phyloP scores from a whole-genome alignment of 2,113 vertebrate genomes.

The Morone chrysops region DNA sequence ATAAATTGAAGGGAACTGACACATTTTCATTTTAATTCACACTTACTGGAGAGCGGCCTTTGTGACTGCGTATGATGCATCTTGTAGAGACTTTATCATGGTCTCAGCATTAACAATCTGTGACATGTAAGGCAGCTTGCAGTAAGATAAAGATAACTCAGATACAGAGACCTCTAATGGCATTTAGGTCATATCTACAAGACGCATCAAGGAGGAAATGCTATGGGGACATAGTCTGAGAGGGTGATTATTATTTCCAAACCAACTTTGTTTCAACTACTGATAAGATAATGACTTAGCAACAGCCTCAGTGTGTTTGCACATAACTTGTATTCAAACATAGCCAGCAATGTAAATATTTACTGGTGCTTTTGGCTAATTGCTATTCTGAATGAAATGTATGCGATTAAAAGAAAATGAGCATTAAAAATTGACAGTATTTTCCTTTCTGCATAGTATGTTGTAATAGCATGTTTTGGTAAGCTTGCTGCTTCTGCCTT shows the following conservation, averaged over 20 bases:
- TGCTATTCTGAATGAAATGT: not conserved
- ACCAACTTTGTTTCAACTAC: not conserved
- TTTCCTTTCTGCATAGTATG: not conserved
- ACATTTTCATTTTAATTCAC: slow-evolving; percentile 16
- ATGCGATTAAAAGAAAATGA: not conserved
- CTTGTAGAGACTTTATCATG: not conserved
- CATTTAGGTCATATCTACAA: not conserved
- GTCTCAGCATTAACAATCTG: not conserved
- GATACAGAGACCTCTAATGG: not conserved
- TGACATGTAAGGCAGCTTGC: not conserved
- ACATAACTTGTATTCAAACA: not conserved
- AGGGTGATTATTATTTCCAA: not conserved
- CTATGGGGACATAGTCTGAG: not conserved
- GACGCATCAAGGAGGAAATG: not conserved
- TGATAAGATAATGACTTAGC: not conserved
- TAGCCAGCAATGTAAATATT: not conserved
- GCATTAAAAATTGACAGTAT: not conserved
- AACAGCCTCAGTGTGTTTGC: not conserved
- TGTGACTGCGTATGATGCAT: not conserved
- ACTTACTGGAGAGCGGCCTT: not conserved
- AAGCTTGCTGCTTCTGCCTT: not conserved
- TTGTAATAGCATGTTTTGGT: not conserved
- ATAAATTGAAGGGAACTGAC: not conserved
- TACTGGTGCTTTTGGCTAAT: not conserved
- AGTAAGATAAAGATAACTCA: not conserved